Conservation (phyloP, 2,113 vertebrate genomes). For the Chionomys nivalis region DNA sequence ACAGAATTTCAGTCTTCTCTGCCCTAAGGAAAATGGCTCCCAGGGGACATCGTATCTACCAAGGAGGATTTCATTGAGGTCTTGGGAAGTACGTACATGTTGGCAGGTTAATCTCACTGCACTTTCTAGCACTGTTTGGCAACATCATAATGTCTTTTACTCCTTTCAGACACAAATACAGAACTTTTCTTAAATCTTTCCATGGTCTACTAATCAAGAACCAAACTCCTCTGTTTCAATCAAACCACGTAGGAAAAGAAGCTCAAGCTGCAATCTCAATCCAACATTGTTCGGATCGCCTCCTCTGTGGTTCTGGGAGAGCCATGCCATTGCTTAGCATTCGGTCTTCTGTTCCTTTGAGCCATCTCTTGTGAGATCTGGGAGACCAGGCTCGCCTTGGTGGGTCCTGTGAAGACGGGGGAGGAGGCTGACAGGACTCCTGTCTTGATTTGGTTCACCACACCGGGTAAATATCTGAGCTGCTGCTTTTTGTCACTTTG, state of each 20-base stretch:
- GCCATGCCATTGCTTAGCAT: neutral
- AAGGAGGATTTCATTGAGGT: slow-evolving; percentile 26
- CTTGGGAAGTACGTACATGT: neutral
- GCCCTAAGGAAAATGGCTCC: slow-evolving; percentile 31
- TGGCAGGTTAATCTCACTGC: neutral
- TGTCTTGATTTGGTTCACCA: slow-evolving; percentile 79
- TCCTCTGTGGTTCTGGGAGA: neutral
- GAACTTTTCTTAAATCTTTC: neutral
- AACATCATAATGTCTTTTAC: neutral
- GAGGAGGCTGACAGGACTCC: slow-evolving; percentile 38
- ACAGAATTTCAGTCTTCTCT: slow-evolving; percentile 37
- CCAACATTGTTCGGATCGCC: neutral
- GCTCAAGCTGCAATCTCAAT: neutral
- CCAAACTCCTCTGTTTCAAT: neutral
- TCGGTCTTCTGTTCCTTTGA: slow-evolving; percentile 21
- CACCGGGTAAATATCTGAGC: slow-evolving; percentile 78
- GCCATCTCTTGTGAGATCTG: neutral
- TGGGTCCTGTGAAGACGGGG: slow-evolving; percentile 47
- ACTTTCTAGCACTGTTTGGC: neutral
- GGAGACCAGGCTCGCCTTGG: neutral
- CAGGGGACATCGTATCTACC: neutral
- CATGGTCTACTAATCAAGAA: slow-evolving; percentile 9
- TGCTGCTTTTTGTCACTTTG: slow-evolving; percentile 80
- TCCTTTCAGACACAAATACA: neutral
- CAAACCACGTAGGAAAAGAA: neutral